Conservation (phyloP, 2,888 invertebrate genomes). For the Branchellion lobata region DNA sequence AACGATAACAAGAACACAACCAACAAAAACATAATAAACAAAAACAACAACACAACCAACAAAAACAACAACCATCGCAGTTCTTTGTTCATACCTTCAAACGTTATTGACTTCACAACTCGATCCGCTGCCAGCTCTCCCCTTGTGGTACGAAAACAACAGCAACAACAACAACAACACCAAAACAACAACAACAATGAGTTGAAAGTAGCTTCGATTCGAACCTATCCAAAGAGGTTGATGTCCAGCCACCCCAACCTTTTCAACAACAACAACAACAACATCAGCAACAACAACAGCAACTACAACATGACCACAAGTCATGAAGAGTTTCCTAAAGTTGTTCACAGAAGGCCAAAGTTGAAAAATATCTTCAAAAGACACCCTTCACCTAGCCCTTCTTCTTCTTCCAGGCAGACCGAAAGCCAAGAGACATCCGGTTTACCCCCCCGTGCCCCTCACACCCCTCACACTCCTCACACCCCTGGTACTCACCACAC, state of each 20-base stretch:
- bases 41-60: neutral
- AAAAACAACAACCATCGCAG: neutral
- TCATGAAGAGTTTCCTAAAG: too few relatives aligned
- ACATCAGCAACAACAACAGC: neutral
- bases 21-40: neutral
- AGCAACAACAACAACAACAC: too few relatives aligned
- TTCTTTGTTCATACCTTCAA: neutral
- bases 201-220: conserved; percentile 24
- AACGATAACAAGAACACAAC: neutral
- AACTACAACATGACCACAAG: too few relatives aligned
- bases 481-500: too few relatives aligned
- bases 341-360: neutral
- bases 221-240: conserved; percentile 31
- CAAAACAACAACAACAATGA: neutral
- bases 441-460: too few relatives aligned
- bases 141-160: neutral
- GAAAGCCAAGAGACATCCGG: too few relatives aligned
- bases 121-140: neutral
- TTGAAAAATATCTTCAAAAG: neutral
- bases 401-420: too few relatives aligned
- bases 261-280: neutral
- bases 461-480: too few relatives aligned
- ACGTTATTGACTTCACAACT: neutral
- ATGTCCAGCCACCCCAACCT: neutral
- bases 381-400: neutral